Base-by-base conservation (phyloP, 2,113 vertebrate genomes). In the Hydrochoerus hydrochaeris region DNA sequence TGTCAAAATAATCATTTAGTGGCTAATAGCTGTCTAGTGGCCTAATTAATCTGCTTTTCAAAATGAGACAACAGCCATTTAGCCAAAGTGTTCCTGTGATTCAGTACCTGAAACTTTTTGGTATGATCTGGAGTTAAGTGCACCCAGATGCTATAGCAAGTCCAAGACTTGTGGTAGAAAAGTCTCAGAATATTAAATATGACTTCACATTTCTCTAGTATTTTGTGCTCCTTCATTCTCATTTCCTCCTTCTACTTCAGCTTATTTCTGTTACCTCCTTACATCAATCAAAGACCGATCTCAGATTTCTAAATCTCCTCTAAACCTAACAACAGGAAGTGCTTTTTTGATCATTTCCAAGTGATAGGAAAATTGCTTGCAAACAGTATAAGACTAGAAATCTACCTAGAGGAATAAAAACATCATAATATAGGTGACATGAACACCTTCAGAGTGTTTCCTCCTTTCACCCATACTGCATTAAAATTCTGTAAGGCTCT, bases 291-390 rank as follows among this genome's bases (percentile, higher is more conserved):
- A 90, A 81, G 90, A 82, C 26, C 35, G 54, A 62, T 9, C 69
- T 90, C 32, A n/a, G 32, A 80, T 30, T 83, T 80, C 38, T 73
- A 78, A 89, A 60, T 69, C 44, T 49, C 62, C 17, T 62, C 63
- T 63, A 88, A n/a, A 83, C 44, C 17, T 60, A 46, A 54, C 14
- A 46, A 49, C 14, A 57, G 20, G 65, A 82, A 77, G 82, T 88
- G 28, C 28, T 46, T 77, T 57, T 52, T 20, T 46, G 78, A 41
- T 92, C 41, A 82, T 44, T 88, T 81, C 17, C 49, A 92, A 90
- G 69, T 28, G 71, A 95, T 32, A 90, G 35, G 26, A 88, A 93
- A 95, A 91, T 46, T 77, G 81, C 60, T 91, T 62, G 14, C 91
- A 90, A 88, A 41, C 7, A 87, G 17, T 17, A 32, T 81, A 62